Evolutionary conservation across 2,888 invertebrate species (phyloP).

Genomic region (Lasioglossum calceatum): DNA sequence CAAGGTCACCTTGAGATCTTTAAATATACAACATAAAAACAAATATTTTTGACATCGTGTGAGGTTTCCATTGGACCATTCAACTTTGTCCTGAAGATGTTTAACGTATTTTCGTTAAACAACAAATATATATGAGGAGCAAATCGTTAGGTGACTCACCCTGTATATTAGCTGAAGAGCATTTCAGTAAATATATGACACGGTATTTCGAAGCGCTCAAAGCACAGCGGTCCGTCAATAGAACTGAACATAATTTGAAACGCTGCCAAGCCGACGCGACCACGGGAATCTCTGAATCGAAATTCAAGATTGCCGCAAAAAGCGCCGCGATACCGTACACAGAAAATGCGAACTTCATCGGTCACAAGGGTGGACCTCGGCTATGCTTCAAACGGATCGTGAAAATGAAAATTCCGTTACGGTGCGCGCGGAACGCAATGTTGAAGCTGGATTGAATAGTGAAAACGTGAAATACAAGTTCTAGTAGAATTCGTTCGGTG

Average conservation of each 20-base stretch:
- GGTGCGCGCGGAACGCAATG: neutral
- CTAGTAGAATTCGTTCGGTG: neutral
- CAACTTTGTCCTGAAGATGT: too few relatives aligned
- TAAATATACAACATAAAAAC: too few relatives aligned
- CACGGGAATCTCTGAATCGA: conserved; percentile 28
- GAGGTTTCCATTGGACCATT: too few relatives aligned
- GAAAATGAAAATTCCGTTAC: neutral
- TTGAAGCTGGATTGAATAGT: neutral
- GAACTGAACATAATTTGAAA: conserved; percentile 6
- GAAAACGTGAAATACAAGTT: neutral
- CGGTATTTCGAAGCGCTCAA: neutral
- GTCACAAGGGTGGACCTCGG: neutral
- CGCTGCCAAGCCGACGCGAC: neutral
- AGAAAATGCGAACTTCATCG: conserved; percentile 13
- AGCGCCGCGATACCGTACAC: neutral
- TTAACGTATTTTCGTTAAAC: too few relatives aligned
- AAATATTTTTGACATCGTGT: too few relatives aligned
- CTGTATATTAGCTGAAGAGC: too few relatives aligned
- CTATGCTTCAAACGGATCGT: neutral
- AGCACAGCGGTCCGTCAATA: neutral
- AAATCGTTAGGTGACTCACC: too few relatives aligned
- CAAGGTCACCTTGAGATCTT: too few relatives aligned
- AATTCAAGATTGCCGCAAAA: conserved; percentile 33
- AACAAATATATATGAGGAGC: too few relatives aligned
- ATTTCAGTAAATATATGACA: neutral